Percentiles rank a stretch among this genome's conserved stretches.
These are phyloP conservation scores for Melangyna quadrimaculata DNA, from an alignment of 2,888 invertebrate genomes.

Conservation along the genomic window DNA sequence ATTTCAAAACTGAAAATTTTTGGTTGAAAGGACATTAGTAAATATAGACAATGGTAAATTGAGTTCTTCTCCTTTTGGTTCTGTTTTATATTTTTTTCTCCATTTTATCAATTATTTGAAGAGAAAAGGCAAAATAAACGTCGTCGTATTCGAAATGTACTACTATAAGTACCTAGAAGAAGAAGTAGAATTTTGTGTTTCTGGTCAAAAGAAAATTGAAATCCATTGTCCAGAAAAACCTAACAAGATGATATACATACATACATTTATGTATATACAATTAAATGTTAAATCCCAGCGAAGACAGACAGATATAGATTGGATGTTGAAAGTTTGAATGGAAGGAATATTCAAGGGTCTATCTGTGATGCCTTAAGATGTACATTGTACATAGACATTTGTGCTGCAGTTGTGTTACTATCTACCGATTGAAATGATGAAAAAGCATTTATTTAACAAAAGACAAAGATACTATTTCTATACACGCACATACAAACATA, in stretches of 20 bases:
- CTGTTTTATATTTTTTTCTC: background rate
- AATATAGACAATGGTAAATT: slow-evolving; percentile 49
- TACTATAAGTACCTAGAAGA: background rate
- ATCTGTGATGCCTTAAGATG: background rate
- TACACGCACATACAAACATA: background rate
- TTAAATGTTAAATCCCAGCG: slow-evolving; percentile 9
- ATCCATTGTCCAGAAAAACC: slow-evolving; percentile 53
- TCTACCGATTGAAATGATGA: slow-evolving; percentile 2
- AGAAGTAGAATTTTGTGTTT: slow-evolving; percentile 10
- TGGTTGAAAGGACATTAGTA: slow-evolving; percentile 55
- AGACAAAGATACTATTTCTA: background rate
- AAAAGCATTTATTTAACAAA: slow-evolving; percentile 28
- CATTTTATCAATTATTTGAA: slow-evolving; percentile 18
- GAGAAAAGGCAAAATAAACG: slow-evolving; percentile 17
- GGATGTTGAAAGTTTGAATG: background rate
- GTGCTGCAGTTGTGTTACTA: background rate
- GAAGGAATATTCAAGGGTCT: background rate
- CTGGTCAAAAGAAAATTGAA: slow-evolving; percentile 57
- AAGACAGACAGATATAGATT: slow-evolving; percentile 25
- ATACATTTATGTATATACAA: background rate
- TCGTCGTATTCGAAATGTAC: background rate
- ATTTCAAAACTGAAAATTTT: slow-evolving; percentile 52
- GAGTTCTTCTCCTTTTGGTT: slow-evolving; percentile 36
- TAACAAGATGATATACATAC: background rate
- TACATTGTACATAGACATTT: background rate